phyloP scores from a whole-genome alignment of 2,113 vertebrate species.

The Channa argus region DNA sequence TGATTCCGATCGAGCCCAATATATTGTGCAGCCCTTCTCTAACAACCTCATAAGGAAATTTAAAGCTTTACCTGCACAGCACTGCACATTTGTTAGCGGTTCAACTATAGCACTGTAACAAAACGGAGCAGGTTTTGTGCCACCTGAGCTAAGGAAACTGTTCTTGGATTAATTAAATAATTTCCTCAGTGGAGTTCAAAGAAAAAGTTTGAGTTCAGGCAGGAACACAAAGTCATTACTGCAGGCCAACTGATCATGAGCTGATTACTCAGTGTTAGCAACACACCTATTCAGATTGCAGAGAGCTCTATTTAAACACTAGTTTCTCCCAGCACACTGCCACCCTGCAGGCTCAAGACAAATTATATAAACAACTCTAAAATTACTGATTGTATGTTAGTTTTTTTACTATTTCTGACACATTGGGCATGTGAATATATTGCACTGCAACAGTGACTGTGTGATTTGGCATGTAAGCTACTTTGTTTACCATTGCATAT shows the following conservation, averaged over 20 bases:
- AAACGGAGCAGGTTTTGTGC: constrained; percentile 25
- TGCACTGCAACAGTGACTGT: too few species aligned
- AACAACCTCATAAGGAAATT: constrained; percentile 27
- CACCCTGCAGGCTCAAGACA: too few species aligned
- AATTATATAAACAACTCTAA: too few species aligned
- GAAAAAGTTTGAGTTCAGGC: constrained; percentile 8
- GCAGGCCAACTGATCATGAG: constrained; percentile 8
- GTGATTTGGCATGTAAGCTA: too few species aligned
- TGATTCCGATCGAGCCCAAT: too few species aligned
- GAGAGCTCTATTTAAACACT: background rate
- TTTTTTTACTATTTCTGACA: too few species aligned
- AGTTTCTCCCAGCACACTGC: background rate
- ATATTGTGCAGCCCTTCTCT: too few species aligned
- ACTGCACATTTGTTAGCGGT: constrained; percentile 21
- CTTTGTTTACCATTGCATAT: too few species aligned
- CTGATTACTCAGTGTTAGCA: constrained; percentile 9
- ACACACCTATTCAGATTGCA: background rate
- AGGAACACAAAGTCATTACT: constrained; percentile 16
- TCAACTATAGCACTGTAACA: constrained; percentile 45
- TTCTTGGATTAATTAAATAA: constrained; percentile 36
- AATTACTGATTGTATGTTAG: too few species aligned
- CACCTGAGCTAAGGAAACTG: constrained; percentile 26
- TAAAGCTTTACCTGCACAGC: constrained; percentile 2
- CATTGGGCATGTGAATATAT: too few species aligned
- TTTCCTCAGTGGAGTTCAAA: constrained; percentile 1